Evolutionary conservation across 2,113 vertebrate genomes (phyloP), one percentile per base, ranked within the genome.

Genomic region (Corythornis cristatus): DNA sequence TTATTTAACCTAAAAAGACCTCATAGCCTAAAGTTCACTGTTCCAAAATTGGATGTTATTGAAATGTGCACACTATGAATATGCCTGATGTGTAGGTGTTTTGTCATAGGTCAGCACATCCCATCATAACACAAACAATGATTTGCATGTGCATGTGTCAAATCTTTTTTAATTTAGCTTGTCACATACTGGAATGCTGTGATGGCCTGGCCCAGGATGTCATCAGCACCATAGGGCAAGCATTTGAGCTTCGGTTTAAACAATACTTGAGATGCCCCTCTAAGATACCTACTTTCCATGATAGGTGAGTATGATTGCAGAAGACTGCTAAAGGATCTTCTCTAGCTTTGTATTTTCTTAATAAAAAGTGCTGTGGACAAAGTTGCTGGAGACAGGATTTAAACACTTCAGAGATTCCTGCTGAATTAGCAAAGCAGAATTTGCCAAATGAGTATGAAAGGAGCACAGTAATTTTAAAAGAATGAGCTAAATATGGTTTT

Each of bases 161-260:
- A 65, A 83, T 57, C 74, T 95, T 92, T 92, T 85, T 82, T 85
- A 70, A 60, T 37, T 67, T 93, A 99, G 99, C 99, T 8, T 99
- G 99, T 86, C 99, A 99, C 95, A 99, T 99, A 95, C 97, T 99
- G 95, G 99, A 99, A 97, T 99, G 99, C 93, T 98, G 98, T 46
- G 99, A 99, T 5, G 98, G 99, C 56, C 95, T 99, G 95, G 99
- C 99, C 90, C 99, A 99, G 96, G 99, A 99, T 66, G 99, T 99
- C 86, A 99, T 99, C 93, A 98, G 98, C 83, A 99, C 99, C 85
- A 99, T 99, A 9, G 99, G 99, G 61, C 99, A 99, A 97, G 99
- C 99, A 3, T 99, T 99, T 4, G 99, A 99, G 95, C 98, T 99
- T 72, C 99, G 99, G 89, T 99, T 99, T 97, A 99, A 99, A 97